Conservation (phyloP, 2,888 invertebrate species). For the Drepana falcataria region DNA sequence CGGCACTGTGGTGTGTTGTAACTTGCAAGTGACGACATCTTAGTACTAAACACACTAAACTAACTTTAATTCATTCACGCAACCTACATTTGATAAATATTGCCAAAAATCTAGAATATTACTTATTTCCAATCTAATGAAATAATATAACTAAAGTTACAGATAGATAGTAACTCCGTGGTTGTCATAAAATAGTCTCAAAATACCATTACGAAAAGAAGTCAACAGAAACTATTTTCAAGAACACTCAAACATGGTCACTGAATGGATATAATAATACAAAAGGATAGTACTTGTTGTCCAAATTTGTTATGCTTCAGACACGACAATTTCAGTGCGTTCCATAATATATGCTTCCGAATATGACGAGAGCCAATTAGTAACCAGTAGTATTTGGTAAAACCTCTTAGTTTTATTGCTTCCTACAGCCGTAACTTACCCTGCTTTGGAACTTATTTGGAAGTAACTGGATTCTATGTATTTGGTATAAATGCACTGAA, state of each 20-base stretch:
- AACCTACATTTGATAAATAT: constrained; percentile 16
- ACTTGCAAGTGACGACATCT: constrained; percentile 55
- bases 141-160: too few relatives aligned
- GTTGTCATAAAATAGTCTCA: too few relatives aligned
- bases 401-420: constrained; percentile 1
- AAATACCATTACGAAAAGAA: too few relatives aligned
- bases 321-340: too few relatives aligned
- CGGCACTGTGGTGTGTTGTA: constrained; percentile 61
- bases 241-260: too few relatives aligned
- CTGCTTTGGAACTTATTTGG: not conserved
- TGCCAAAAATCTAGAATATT: not conserved
- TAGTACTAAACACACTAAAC: constrained; percentile 26
- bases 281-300: too few relatives aligned
- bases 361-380: not conserved
- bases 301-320: too few relatives aligned
- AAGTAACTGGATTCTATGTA: not conserved
- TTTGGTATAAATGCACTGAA: not conserved
- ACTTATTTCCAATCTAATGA: not conserved
- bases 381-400: not conserved
- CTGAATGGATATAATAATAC: too few relatives aligned
- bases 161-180: too few relatives aligned
- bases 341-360: not conserved
- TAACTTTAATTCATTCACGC: constrained; percentile 35
- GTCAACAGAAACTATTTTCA: too few relatives aligned
- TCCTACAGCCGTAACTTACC: not conserved